These are phyloP conservation scores for Poicephalus meyeri DNA, from an alignment of 2,113 vertebrate species.

Conservation along the genomic window DNA sequence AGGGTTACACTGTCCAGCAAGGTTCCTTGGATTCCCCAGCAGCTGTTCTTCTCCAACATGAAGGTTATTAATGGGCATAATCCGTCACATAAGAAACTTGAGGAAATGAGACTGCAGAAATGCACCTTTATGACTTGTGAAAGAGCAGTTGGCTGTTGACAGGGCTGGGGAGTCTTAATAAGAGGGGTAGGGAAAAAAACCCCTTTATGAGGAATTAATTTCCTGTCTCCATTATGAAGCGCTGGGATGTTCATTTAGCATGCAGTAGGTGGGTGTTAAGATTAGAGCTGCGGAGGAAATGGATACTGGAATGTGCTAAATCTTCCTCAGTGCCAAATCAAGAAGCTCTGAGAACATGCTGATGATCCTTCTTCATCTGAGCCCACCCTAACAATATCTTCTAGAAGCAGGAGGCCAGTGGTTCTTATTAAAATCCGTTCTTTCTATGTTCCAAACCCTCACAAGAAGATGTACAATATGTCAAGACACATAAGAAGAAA, in stretches of 20 bases:
- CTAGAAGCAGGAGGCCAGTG: not conserved
- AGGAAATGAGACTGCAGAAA: slow-evolving; percentile 67
- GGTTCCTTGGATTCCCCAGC: not conserved
- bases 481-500: not conserved
- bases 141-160: slow-evolving; percentile 53
- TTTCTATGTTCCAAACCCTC: not conserved
- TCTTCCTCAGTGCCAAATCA: slow-evolving; percentile 52
- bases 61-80: slow-evolving; percentile 62
- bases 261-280: slow-evolving; percentile 47
- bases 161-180: slow-evolving; percentile 35
- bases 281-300: slow-evolving; percentile 61
- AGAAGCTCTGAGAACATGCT: slow-evolving; percentile 3
- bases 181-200: not conserved
- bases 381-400: not conserved
- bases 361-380: slow-evolving; percentile 22
- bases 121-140: slow-evolving; percentile 41
- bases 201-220: slow-evolving; percentile 63
- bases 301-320: slow-evolving; percentile 40
- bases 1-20: not conserved
- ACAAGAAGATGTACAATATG: not conserved
- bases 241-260: slow-evolving; percentile 58
- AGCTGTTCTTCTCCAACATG: not conserved
- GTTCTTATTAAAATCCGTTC: not conserved
- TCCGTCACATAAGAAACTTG: slow-evolving; percentile 42
- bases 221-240: slow-evolving; percentile 56